These are phyloP conservation scores for Lycophotia porphyrea DNA, from an alignment of 2,888 invertebrate genomes.

Conservation along the genomic window DNA sequence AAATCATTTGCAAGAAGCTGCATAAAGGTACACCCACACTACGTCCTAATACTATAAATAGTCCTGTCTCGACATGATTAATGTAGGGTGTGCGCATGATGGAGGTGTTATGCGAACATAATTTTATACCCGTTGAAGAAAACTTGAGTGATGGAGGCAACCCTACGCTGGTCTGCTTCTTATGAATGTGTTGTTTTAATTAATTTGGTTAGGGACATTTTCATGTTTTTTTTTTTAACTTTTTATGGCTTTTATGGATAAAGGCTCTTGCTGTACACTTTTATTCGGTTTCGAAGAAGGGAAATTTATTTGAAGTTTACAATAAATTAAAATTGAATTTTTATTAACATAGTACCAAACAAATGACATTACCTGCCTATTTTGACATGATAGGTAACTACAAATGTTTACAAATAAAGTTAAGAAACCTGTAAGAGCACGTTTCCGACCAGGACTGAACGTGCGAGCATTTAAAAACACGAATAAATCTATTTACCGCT, in stretches of 20 bases:
- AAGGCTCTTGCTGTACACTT: neutral
- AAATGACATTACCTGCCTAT: no score
- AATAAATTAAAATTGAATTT: neutral
- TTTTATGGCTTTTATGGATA: neutral
- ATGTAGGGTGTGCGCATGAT: conserved; percentile 75
- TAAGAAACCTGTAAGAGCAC: no score
- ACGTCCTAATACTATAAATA: conserved; percentile 74
- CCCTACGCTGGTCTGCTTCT: conserved; percentile 65
- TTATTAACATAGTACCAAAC: no score
- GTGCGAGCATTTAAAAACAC: no score
- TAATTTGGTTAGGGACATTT: conserved; percentile 46
- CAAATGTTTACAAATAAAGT: no score
- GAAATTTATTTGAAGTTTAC: neutral
- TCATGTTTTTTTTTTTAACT: neutral
- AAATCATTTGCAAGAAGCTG: conserved; percentile 63
- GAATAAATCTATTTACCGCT: no score
- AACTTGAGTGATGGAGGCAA: conserved; percentile 78
- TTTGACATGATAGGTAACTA: no score
- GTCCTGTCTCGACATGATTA: conserved; percentile 75
- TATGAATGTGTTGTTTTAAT: conserved; percentile 65
- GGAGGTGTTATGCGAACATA: conserved; percentile 79
- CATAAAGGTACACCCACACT: conserved; percentile 63
- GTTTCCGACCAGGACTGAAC: no score
- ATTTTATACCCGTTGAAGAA: conserved; percentile 77
- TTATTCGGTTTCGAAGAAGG: neutral